These are phyloP conservation scores for Lysandra bellargus DNA, from an alignment of 2,888 invertebrate species.

Conservation along the genomic window DNA sequence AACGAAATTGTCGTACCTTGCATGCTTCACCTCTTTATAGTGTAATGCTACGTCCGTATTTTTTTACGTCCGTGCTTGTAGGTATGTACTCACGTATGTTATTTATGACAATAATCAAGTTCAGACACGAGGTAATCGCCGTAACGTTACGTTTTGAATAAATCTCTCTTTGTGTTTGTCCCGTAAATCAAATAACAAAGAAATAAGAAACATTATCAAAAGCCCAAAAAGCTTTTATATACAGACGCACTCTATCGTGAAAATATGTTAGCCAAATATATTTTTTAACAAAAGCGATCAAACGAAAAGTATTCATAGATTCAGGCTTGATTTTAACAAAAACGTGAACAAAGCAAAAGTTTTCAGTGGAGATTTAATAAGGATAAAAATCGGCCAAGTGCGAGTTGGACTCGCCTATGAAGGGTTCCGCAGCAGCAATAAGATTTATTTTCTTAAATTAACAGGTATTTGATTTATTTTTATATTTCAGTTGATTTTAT, in stretches of 20 bases:
- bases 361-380: background rate
- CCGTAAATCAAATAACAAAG: slow-evolving; percentile 15
- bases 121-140: background rate
- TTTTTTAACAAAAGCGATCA: slow-evolving; percentile 6
- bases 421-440: no score
- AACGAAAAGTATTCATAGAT: slow-evolving; percentile 10
- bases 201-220: slow-evolving; percentile 17
- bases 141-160: background rate
- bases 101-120: slow-evolving; percentile 5
- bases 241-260: background rate
- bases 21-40: no score
- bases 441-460: no score
- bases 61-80: no score
- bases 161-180: background rate
- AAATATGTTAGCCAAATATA: no score
- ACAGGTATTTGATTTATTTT: no score
- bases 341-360: background rate
- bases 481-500: no score
- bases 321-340: background rate
- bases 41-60: no score
- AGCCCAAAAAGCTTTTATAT: slow-evolving; percentile 11
- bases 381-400: background rate
- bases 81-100: background rate
- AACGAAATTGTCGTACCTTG: no score
- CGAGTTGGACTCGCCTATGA: no score